A percentile compares a stretch with the other conserved stretches of the same genome.
Evolutionary conservation across 2,113 vertebrate genomes (phyloP).

Genomic region (Eulemur rufifrons): DNA sequence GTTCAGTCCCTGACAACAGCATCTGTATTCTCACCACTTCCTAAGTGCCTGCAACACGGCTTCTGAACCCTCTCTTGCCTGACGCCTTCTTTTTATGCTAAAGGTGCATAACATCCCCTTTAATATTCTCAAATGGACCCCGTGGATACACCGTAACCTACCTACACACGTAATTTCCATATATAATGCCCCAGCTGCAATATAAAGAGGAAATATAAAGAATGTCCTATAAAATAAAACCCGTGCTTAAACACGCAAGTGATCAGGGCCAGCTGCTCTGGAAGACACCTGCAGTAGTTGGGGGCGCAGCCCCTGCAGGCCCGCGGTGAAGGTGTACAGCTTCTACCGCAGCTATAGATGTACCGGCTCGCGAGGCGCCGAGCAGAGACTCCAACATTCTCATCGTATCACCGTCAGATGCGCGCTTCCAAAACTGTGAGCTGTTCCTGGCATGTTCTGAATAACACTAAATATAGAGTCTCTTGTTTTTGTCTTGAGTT

Average conservation of each 20-base stretch:
- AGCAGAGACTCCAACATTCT: rapidly evolving
- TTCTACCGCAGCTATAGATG: rapidly evolving
- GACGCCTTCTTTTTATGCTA: background rate
- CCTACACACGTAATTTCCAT: rapidly evolving
- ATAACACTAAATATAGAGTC: background rate
- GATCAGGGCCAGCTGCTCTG: background rate
- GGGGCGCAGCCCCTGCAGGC: rapidly evolving
- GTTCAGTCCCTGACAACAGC: rapidly evolving
- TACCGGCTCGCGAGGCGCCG: rapidly evolving
- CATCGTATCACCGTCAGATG: rapidly evolving
- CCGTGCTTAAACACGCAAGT: background rate
- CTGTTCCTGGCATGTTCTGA: background rate
- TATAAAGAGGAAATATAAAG: background rate
- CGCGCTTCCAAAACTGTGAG: background rate
- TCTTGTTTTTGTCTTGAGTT: background rate
- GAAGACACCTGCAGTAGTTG: rapidly evolving
- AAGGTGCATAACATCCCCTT: background rate
- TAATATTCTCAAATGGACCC: background rate
- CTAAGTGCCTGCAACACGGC: rapidly evolving
- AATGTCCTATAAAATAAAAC: background rate
- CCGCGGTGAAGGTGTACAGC: rapidly evolving
- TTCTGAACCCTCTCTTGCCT: background rate
- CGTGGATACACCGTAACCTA: background rate
- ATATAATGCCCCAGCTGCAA: background rate
- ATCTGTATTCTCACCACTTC: background rate